Evolutionary conservation across 1,140 invertebrate species (phyloP), one percentile per base, ranked within the genome.

Genomic region (Drosophila mauritiana): DNA sequence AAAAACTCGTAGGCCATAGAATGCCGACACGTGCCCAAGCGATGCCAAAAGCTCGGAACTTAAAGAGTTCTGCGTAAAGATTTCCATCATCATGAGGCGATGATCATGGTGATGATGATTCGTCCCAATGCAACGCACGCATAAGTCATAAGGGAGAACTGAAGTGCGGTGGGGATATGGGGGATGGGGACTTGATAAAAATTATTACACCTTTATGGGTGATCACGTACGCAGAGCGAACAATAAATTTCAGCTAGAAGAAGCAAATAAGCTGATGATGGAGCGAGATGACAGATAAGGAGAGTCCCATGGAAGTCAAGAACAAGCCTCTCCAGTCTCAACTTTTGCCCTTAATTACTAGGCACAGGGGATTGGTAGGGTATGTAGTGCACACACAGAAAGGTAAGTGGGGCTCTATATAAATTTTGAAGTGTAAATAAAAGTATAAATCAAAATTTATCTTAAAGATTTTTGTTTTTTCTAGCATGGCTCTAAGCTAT

Each of bases 121-220:
- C 27, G 39, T 37, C 49, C 52, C 62, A 80, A 81, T 88, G 79
- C 83, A 88, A 42, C 75, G 78, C 75, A 83, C 80, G 80, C 84
- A 88, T 86, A 83, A 83, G 79, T 86, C 83, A 86, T 83, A 86
- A 83, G 83, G 36, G 43, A 17, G 17, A 39, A 4, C 7, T 43
- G 17, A 20, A 20, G 42, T 37, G 27, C 7, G 27, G 7, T 15
- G n/a, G 39, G 39, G 39, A 22, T 15, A 15, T 39, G 42, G 72
- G 46, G 46, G 58, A 72, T 49, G 56, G 79, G 67, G 82, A 80
- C 77, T 89, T 88, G 61, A 88, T 88, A 90, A 89, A 88, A 88
- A 88, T 88, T 89, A 88, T 88, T 88, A 88, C 84, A 89, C 84
- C 85, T 89, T 84, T 88, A 88, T 88, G 84, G 84, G 84, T 88